These are phyloP conservation scores for Epirrhoe tristata DNA, from an alignment of 2,888 invertebrate species.

Conservation along the genomic window DNA sequence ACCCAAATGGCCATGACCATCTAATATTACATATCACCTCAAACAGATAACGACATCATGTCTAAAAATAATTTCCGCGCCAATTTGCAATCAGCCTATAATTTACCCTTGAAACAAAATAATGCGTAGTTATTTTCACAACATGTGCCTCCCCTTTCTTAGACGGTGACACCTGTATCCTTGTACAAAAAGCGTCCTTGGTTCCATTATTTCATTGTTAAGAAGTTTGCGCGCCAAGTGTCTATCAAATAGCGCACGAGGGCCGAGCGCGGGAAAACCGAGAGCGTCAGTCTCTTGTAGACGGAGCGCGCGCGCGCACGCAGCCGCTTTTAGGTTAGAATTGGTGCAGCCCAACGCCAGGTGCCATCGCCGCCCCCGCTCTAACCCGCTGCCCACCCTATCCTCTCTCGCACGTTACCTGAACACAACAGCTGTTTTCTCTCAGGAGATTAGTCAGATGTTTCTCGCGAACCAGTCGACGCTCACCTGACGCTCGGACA, in stretches of 20 bases:
- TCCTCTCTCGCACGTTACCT: constrained; percentile 71
- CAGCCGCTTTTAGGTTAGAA: constrained; percentile 77
- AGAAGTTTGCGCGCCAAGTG: constrained; percentile 83
- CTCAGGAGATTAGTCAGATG: constrained; percentile 85
- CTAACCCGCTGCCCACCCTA: constrained; percentile 56
- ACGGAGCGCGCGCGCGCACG: constrained; percentile 70
- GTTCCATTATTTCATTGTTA: constrained; percentile 74
- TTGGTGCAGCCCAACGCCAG: constrained; percentile 81
- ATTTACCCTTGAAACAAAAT: constrained; percentile 26
- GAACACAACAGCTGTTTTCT: constrained; percentile 83
- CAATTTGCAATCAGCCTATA: constrained; percentile 36
- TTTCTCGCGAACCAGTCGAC: constrained; percentile 79
- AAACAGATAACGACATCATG: constrained; percentile 57
- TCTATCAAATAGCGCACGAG: constrained; percentile 76
- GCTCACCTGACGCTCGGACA: constrained; percentile 78
- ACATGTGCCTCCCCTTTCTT: constrained; percentile 65
- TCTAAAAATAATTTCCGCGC: constrained; percentile 54
- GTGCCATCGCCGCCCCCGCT: constrained; percentile 72
- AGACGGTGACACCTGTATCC: constrained; percentile 72
- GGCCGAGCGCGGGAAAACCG: constrained; percentile 75
- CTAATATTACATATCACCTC: constrained; percentile 51
- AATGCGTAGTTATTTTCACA: constrained; percentile 30
- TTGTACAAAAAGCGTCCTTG: constrained; percentile 82
- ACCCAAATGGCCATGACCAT: constrained; percentile 26
- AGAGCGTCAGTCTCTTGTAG: constrained; percentile 65